Evolutionary conservation across 2,797 vertebrate genomes (phyloP).

Genomic region (Sciurus vulgaris): DNA sequence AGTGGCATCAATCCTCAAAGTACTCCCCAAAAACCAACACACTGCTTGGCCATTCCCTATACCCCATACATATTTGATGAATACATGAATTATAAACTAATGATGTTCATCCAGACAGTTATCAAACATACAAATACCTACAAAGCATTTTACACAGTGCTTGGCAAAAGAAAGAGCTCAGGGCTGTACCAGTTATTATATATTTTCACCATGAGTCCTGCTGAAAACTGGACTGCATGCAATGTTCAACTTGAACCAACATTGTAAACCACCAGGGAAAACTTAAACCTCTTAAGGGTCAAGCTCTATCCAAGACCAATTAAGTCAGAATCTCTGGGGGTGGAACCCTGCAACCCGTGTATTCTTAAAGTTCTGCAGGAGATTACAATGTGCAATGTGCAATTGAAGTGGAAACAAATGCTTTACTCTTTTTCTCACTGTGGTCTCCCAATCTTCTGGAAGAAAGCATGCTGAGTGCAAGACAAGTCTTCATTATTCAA

Average conservation of each 20-base stretch:
- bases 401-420: neutral
- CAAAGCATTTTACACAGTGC: slow-evolving; percentile 14
- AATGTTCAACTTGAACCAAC: neutral
- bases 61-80: neutral
- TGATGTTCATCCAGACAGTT: neutral
- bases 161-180: neutral
- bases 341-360: neutral
- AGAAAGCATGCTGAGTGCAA: neutral
- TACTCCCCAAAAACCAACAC: neutral
- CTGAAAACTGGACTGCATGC: slow-evolving; percentile 1
- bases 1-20: neutral
- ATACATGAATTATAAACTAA: neutral
- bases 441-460: neutral
- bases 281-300: neutral
- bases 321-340: slow-evolving; percentile 6
- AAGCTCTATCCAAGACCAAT: neutral
- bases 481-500: neutral
- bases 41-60: neutral
- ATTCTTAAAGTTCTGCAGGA: neutral
- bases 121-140: neutral
- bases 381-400: neutral
- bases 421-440: neutral
- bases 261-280: neutral
- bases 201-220: neutral
- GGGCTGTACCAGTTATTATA: neutral